Base-by-base conservation (phyloP, 2,113 vertebrate genomes). In the Nasalis larvatus region DNA sequence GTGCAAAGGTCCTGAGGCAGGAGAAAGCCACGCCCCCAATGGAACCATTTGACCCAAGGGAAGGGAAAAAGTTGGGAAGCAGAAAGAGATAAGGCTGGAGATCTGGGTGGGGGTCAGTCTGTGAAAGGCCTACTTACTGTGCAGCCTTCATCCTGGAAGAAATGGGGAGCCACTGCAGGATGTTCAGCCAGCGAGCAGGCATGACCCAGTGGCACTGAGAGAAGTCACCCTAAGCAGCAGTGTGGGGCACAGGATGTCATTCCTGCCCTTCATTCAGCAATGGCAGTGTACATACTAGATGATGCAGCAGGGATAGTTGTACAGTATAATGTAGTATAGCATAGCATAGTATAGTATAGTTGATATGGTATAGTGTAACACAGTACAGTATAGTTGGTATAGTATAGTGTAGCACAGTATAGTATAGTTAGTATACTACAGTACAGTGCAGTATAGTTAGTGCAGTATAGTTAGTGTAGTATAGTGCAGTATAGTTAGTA, bases 381-480 rank as follows among this genome's bases (percentile, higher is more conserved):
- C 1, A 60, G 58, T 23, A 23, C 9, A 21, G 56, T 12, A 60
- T 60, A 27, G 25, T 25, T 58, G 4, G 56, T 5, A 60, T 60
- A 60, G 4, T 6, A 63, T 6, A 54, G 17, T 2, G 42, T 1
- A 7, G 42, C 6, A 42, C 3, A 56, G 17, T 20, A 6, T 2
- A 54, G 56, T 58, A 10, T 58, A 58, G 56, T 58, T 25, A 8
- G 21, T 54, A 54, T 54, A 54, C 1, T 23, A 56, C 20, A 56
- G 54, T 58, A 25, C 6, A 54, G 52, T 54, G 18, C 4, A 56
- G 18, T 56, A 52, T 56, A 56, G 54, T 56, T 56, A 21, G 58
- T 60, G 4, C 4, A 56, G 0, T 8, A 58, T 9, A 40, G 40
- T 40, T 40, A 27, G 10, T 60, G 2, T 10, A 60, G 4, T 27